Percentiles rank a stretch among this genome's conserved stretches.
phyloP scores from a whole-genome alignment of 1,140 invertebrate genomes.

The Venturia canescens region DNA sequence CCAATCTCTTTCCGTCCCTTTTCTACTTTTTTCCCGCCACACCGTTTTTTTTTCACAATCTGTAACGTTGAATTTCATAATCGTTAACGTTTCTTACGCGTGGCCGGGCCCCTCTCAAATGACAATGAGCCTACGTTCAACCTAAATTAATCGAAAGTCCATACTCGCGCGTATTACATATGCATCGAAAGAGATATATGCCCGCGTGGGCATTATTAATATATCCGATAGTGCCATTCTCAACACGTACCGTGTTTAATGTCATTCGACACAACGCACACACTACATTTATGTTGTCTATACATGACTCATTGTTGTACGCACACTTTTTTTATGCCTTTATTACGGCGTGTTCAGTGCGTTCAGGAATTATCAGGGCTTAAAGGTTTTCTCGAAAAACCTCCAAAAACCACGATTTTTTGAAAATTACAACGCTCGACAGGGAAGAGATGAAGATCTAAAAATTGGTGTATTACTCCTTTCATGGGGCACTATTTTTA shows the following conservation, averaged over 20 bases:
- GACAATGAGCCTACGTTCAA: conserved; percentile 10
- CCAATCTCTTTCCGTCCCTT: background rate
- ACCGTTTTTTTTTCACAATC: background rate
- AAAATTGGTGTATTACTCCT: no score
- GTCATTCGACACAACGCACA: no score
- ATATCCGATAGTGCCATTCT: background rate
- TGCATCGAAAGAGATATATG: background rate
- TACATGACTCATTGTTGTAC: no score
- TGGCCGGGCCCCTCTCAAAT: conserved; percentile 5
- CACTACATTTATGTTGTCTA: no score
- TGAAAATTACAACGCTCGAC: no score
- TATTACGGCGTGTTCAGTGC: no score
- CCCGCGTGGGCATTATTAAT: conserved; percentile 2
- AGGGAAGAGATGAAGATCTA: no score
- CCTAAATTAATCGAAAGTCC: conserved; percentile 14
- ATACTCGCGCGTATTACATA: background rate
- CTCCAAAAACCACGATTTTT: no score
- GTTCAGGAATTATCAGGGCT: no score
- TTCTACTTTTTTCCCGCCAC: background rate
- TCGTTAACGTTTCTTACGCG: background rate
- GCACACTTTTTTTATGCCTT: no score
- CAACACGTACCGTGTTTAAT: background rate
- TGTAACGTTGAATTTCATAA: background rate
- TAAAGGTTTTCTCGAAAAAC: no score
- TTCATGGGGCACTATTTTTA: no score